Evolutionary conservation across 2,797 vertebrate genomes (phyloP).

Genomic region (Danio tinwini): DNA sequence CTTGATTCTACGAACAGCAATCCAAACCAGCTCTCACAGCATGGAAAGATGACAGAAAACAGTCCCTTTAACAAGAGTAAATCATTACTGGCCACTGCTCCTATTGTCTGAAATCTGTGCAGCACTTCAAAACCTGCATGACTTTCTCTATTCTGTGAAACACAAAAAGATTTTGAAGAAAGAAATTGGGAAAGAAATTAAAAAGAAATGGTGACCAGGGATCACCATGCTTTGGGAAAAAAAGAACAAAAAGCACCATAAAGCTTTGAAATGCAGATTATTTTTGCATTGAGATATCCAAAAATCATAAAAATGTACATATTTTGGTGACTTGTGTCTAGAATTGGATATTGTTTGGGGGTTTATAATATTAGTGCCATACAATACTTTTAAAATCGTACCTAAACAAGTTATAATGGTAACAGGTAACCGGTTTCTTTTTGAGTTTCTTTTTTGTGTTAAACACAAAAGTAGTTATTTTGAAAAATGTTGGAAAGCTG

Average conservation of each 20-base stretch:
- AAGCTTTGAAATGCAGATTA: neutral
- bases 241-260: neutral
- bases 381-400: no score
- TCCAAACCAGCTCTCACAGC: constrained; percentile 58
- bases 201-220: neutral
- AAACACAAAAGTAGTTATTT: no score
- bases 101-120: constrained; percentile 30
- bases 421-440: no score
- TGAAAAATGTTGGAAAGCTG: no score
- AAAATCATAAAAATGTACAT: no score
- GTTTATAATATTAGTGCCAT: no score
- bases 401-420: no score
- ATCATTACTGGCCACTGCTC: constrained; percentile 1
- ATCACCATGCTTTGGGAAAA: neutral
- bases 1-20: constrained; percentile 66
- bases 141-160: neutral
- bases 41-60: constrained; percentile 51
- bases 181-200: neutral
- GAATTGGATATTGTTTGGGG: no score
- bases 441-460: no score
- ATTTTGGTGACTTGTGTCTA: no score
- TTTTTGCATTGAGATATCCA: no score
- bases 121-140: constrained; percentile 14
- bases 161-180: neutral
- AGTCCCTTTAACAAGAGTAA: constrained; percentile 9